Base-by-base conservation (phyloP, 92 coral and sea anemone species). In the Paragorgia papillata region DNA sequence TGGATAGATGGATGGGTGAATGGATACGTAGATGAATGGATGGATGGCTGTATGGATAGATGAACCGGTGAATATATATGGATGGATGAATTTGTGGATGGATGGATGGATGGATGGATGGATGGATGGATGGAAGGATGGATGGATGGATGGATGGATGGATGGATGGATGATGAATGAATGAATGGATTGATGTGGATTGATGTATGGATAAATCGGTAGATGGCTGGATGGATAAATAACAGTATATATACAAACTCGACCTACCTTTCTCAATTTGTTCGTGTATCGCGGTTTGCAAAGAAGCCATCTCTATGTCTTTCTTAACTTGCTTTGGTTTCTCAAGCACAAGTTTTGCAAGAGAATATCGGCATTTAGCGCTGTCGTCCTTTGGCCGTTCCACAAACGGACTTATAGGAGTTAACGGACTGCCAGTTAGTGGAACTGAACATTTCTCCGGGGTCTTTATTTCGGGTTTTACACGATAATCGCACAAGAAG, bases 221-320 rank as follows among this genome's bases (percentile, higher is more conserved):
- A n/a, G n/a, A n/a, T n/a, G n/a, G n/a, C n/a, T n/a, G n/a, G n/a
- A n/a, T n/a, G n/a, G n/a, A n/a, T n/a, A n/a, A n/a, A n/a, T n/a
- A n/a, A n/a, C n/a, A n/a, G n/a, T n/a, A n/a, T n/a, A 53, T 29
- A 18, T 2, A 24, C 9, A 8, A 10, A 29, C n/a, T 24, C 10
- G 13, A 53, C 46, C 92, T 88, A 41, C 96, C 97, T 75, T 63
- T 84, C 63, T 86, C 59, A 9, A 89, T 80, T 14, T 87, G 85
- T 31, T 84, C 86, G 56, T 91, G 90, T 29, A 95, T 75, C 26
- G 89, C 89, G 48, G 76, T 86, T 60, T 85, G 90, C 85, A 95
- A 91, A 15, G 75, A 31, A 25, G 76, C 85, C 82, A 95, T 58
- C 48, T 76, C 88, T 2, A 79, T 82, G 74, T 91, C 84, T 20